phyloP scores from a whole-genome alignment of 1,140 invertebrate species.

The Hypothenemus hampei region DNA sequence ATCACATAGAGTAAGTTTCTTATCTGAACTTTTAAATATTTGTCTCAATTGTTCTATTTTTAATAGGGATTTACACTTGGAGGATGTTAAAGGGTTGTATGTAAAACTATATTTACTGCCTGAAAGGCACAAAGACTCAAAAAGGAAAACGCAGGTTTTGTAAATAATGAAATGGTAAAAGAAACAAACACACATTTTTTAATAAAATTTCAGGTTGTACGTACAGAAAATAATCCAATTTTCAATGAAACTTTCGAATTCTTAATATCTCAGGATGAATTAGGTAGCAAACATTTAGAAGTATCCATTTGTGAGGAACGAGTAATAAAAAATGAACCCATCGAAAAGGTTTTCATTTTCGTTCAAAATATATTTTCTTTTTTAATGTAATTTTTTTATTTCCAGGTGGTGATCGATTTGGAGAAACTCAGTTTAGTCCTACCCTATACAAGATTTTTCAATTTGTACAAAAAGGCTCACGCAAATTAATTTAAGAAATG shows the following conservation, averaged over 20 bases:
- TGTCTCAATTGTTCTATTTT: conserved; percentile 21
- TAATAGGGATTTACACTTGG: conserved; percentile 76
- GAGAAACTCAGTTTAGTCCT: conserved; percentile 50
- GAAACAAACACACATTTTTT: neutral
- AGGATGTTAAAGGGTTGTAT: conserved; percentile 89
- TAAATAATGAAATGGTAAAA: neutral
- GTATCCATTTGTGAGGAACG: conserved; percentile 28
- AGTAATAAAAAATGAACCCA: conserved; percentile 26
- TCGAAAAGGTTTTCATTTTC: conserved; percentile 20
- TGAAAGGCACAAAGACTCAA: conserved; percentile 77
- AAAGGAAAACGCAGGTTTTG: conserved; percentile 75
- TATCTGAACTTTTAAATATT: neutral
- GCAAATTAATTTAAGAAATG: too few relatives aligned
- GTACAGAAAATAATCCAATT: conserved; percentile 83
- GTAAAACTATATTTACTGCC: conserved; percentile 89
- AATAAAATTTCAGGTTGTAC: conserved; percentile 55
- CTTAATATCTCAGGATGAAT: conserved; percentile 61
- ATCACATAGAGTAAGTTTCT: conserved; percentile 80
- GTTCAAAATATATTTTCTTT: neutral
- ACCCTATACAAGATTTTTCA: conserved; percentile 21
- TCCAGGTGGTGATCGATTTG: conserved; percentile 60
- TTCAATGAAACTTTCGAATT: conserved; percentile 90
- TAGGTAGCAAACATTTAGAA: conserved; percentile 23
- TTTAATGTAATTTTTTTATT: conserved; percentile 27
- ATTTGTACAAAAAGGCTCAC: conserved; percentile 6